phyloP scores from a whole-genome alignment of 2,797 vertebrate species.

The Pseudomugil tenellus region DNA sequence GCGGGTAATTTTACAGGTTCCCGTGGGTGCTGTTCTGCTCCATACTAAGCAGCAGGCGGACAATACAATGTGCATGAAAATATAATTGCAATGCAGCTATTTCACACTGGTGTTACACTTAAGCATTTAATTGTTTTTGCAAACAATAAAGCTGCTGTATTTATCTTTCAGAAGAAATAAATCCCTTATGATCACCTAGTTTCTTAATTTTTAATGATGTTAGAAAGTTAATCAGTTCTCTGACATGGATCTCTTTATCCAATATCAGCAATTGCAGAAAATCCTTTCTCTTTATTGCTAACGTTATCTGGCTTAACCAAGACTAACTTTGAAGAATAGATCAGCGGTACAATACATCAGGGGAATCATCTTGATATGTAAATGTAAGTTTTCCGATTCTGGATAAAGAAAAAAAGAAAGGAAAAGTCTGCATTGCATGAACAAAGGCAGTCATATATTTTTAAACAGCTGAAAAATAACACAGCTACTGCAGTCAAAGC shows the following conservation, averaged over 20 bases:
- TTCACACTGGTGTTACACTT: conserved; percentile 22
- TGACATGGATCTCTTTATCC: background rate
- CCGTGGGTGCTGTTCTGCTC: conserved; percentile 52
- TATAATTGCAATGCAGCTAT: conserved; percentile 19
- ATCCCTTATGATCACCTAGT: conserved; percentile 27
- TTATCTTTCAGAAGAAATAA: conserved; percentile 52
- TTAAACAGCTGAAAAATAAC: background rate
- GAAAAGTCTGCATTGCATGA: background rate
- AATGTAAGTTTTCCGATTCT: background rate
- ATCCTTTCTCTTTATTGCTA: background rate
- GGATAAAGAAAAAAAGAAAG: background rate
- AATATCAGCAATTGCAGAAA: background rate
- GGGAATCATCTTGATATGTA: background rate
- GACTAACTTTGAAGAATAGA: background rate
- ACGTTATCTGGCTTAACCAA: background rate
- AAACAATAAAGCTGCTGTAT: conserved; percentile 45
- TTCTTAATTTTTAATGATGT: conserved; percentile 10
- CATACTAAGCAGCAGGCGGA: conserved; percentile 21
- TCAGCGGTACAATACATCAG: background rate
- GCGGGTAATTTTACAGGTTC: conserved; percentile 61
- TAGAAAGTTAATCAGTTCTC: background rate
- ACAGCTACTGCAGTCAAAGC: background rate
- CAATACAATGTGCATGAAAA: conserved; percentile 26
- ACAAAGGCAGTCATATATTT: background rate
- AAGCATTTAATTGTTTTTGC: conserved; percentile 44